Conservation (phyloP, 2,888 invertebrate species). For the Sarcophaga rosellei region DNA sequence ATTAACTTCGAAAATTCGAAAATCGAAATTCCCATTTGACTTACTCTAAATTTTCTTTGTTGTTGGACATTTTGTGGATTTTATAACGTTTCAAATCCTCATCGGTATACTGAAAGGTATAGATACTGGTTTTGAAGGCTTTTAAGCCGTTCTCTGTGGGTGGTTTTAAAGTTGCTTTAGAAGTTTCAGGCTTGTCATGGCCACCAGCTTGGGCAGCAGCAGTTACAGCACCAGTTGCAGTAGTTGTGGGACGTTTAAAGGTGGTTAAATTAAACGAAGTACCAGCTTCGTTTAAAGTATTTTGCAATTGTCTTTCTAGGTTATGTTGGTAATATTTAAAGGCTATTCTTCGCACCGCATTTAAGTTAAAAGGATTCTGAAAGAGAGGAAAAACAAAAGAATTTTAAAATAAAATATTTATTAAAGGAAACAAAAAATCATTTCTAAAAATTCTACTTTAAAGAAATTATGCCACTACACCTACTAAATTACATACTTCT, state of each 20-base stretch:
- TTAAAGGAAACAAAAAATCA: neutral
- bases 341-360: slow-evolving; percentile 73
- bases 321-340: slow-evolving; percentile 70
- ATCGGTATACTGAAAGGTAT: slow-evolving; percentile 71
- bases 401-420: slow-evolving; percentile 17
- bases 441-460: neutral
- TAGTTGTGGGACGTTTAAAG: slow-evolving; percentile 52
- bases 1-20: neutral
- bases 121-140: slow-evolving; percentile 27
- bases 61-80: slow-evolving; percentile 73
- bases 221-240: slow-evolving; percentile 13
- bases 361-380: slow-evolving; percentile 73
- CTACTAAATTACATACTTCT: neutral
- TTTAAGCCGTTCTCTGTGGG: slow-evolving; percentile 35
- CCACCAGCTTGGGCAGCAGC: neutral
- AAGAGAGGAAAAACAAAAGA: slow-evolving; percentile 35
- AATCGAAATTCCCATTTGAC: slow-evolving; percentile 50
- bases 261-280: slow-evolving; percentile 67
- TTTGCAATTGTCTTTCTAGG: slow-evolving; percentile 37
- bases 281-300: slow-evolving; percentile 70
- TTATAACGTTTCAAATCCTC: slow-evolving; percentile 71
- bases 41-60: slow-evolving; percentile 75
- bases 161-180: slow-evolving; percentile 26
- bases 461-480: neutral
- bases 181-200: slow-evolving; percentile 43